A percentile compares a stretch with the other conserved stretches of the same genome.
Conservation (phyloP, 2,888 invertebrate species). For the Alviniconcha strummeri region DNA sequence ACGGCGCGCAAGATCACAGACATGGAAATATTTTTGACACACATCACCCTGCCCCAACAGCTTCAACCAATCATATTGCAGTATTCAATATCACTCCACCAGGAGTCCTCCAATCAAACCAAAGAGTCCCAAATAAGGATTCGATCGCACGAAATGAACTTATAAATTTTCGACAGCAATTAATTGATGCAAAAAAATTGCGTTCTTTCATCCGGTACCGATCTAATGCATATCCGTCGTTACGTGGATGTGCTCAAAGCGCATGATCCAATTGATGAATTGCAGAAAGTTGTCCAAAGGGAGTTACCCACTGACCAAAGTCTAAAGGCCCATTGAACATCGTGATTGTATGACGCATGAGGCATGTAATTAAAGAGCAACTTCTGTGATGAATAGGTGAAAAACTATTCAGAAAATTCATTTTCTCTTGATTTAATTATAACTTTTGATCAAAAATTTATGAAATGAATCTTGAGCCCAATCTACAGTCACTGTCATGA, state of each 20-base stretch:
- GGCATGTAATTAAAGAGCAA: not conserved
- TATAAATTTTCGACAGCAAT: constrained; percentile 15
- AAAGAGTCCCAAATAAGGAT: constrained; percentile 1
- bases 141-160: constrained; percentile 17
- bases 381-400: constrained; percentile 5
- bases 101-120: constrained; percentile 9
- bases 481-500: no score
- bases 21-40: constrained; percentile 6
- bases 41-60: not conserved
- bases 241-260: constrained; percentile 8
- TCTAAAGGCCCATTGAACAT: not conserved
- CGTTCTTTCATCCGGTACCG: constrained; percentile 29
- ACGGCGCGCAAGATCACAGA: constrained; percentile 3
- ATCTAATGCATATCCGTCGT: constrained; percentile 26
- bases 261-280: not conserved
- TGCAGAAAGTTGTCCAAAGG: constrained; percentile 2
- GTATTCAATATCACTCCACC: constrained; percentile 13
- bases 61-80: constrained; percentile 8
- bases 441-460: no score
- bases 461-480: no score
- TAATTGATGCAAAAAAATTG: constrained; percentile 15
- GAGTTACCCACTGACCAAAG: not conserved
- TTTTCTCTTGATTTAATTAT: no score
- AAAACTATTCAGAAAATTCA: not conserved
- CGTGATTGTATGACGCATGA: not conserved